Evolutionary conservation across 2,888 invertebrate species (phyloP), one percentile per base, ranked within the genome.

Genomic region (Oscheius sp.): DNA sequence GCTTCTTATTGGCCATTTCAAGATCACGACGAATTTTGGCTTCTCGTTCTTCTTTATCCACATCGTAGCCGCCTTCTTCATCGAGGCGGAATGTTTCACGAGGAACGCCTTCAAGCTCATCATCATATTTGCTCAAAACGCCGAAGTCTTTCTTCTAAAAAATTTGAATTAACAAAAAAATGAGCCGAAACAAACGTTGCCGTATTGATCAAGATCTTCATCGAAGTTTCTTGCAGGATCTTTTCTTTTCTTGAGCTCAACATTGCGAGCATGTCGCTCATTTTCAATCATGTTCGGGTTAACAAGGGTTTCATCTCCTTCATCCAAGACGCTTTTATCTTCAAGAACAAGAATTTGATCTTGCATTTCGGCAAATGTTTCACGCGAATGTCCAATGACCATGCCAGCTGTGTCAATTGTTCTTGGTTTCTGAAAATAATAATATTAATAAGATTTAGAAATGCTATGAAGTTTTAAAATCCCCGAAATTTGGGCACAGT

Each of bases 51-150:
- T 87, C 86, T 46, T 83, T 74, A 25, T 83, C 82, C 18, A 83
- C 43, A 64, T 84, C 84, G 23, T 84, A 80, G 29, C 79, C 80
- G 61, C 87, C 85, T 29, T 71, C 76, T 29, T 82, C 80, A 64
- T 85, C 83, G 66, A 87, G 74, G 55, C 85, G 75, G 77, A 86
- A 87, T 13, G 73, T 79, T 55, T 79, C 75, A 29, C 80, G 64
- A 56, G 77, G 61, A 25, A 13, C 71, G 69, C 93, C 93, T 69
- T 93, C 93, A 72, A 96, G 93, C 90, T 96, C 96, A 87, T 96
- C 96, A 89, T 98, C 96, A 89, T 99, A 98, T 90, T 99, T 96
- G 83, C 93, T 91, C 27, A 99, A 91, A 63, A 99, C 91, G 13
- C 64, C 79, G 25, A 74, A 74, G 55, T 78, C 68, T 61, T 78